Percentiles rank a stretch among this genome's conserved stretches.
Conservation (phyloP, 2,113 vertebrate genomes). For the Noctilio leporinus region DNA sequence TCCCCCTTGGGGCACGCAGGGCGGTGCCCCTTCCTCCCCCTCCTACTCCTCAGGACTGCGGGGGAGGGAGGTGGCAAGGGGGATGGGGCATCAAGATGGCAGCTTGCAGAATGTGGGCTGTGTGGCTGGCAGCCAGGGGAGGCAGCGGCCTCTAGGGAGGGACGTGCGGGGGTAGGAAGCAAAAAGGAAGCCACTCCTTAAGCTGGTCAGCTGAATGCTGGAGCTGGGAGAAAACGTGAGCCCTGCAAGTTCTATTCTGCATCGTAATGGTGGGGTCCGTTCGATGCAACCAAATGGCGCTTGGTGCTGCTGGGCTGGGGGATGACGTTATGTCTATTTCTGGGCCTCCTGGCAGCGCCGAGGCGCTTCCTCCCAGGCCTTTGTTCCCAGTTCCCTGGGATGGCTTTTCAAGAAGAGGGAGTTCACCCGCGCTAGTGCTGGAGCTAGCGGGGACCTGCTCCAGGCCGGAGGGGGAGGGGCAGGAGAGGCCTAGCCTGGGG, state of each 20-base stretch:
- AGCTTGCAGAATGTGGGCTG: slow-evolving; percentile 44
- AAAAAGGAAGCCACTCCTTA: background rate
- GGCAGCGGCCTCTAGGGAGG: slow-evolving; percentile 9
- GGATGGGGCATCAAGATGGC: slow-evolving; percentile 69
- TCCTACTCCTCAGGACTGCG: slow-evolving; percentile 36
- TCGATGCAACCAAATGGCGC: slow-evolving; percentile 65
- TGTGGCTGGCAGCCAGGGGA: slow-evolving; percentile 44
- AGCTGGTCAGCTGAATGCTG: background rate
- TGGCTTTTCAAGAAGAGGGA: slow-evolving; percentile 43
- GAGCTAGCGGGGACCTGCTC: background rate
- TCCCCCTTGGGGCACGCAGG: slow-evolving; percentile 59
- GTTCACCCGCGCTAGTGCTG: slow-evolving; percentile 24
- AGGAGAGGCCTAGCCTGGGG: slow-evolving; percentile 25
- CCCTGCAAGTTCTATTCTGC: slow-evolving; percentile 46
- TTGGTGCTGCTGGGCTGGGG: slow-evolving; percentile 46
- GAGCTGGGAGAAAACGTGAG: background rate
- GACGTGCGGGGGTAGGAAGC: slow-evolving; percentile 36
- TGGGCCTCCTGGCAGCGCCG: slow-evolving; percentile 66
- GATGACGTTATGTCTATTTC: slow-evolving; percentile 80
- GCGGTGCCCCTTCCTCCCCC: slow-evolving; percentile 69
- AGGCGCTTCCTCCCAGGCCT: slow-evolving; percentile 40
- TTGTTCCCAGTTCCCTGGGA: slow-evolving; percentile 46
- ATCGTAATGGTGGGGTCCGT: slow-evolving; percentile 59
- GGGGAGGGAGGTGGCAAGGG: slow-evolving; percentile 54
- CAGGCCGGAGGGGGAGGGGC: slow-evolving; percentile 53